Conservation (phyloP, 2,888 invertebrate genomes). For the Cantharis rustica region DNA sequence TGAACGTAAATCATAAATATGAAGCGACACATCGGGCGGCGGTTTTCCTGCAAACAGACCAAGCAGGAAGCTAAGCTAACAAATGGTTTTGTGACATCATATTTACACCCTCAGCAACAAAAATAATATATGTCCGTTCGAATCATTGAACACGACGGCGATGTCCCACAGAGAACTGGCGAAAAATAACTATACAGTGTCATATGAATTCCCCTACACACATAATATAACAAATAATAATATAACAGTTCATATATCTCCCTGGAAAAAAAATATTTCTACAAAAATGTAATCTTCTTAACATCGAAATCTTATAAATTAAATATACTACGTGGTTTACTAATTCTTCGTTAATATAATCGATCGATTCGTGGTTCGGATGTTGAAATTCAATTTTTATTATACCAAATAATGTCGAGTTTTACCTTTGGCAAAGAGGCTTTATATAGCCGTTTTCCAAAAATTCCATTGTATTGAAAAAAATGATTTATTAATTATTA, state of each 20-base stretch:
- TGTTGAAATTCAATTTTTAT: not conserved
- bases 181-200: slow-evolving; percentile 40
- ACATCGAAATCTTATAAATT: not conserved
- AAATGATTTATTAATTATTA: too few relatives aligned
- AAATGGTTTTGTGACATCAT: slow-evolving; percentile 56
- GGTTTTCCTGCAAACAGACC: slow-evolving; percentile 55
- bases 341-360: not conserved
- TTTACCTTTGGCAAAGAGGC: too few relatives aligned
- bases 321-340: not conserved
- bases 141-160: slow-evolving; percentile 54
- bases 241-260: slow-evolving; percentile 29
- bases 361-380: not conserved
- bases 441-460: too few relatives aligned
- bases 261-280: not conserved
- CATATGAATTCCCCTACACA: slow-evolving; percentile 23
- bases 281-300: not conserved
- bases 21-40: slow-evolving; percentile 55
- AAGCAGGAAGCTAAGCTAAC: slow-evolving; percentile 52
- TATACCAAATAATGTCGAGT: too few relatives aligned
- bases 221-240: slow-evolving; percentile 30
- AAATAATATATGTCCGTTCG: slow-evolving; percentile 56
- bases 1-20: slow-evolving; percentile 49
- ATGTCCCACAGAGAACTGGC: slow-evolving; percentile 42
- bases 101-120: slow-evolving; percentile 56
- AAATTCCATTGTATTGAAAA: too few relatives aligned